A percentile compares a stretch with the other conserved stretches of the same genome.
Evolutionary conservation across 2,113 vertebrate genomes (phyloP).

Genomic region (Labrus mixtus): DNA sequence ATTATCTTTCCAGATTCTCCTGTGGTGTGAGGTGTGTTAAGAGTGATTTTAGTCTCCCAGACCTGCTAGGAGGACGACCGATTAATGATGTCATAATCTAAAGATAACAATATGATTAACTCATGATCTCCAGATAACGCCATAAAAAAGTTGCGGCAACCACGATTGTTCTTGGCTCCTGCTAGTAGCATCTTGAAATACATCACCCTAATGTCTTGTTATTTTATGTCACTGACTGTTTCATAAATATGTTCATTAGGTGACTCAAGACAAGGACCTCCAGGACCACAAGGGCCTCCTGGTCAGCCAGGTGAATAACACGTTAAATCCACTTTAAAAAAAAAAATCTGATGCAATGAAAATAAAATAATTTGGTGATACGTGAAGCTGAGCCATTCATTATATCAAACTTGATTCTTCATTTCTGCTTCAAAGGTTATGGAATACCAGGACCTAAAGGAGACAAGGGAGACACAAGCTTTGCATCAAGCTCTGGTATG

Average conservation of each 20-base stretch:
- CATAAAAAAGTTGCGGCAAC: too few species aligned
- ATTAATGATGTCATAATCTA: too few species aligned
- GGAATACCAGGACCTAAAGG: slow-evolving; percentile 87
- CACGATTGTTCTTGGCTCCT: not conserved
- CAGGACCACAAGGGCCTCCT: slow-evolving; percentile 88
- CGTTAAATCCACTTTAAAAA: too few species aligned
- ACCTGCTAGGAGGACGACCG: too few species aligned
- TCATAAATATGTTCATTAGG: slow-evolving; percentile 51
- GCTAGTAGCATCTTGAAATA: not conserved
- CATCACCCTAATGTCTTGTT: not conserved
- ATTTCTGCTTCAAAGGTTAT: slow-evolving; percentile 82
- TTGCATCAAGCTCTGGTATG: slow-evolving; percentile 86
- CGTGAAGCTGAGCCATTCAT: not conserved
- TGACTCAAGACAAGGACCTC: slow-evolving; percentile 79
- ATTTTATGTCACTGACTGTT: slow-evolving; percentile 10
- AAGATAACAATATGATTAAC: not conserved
- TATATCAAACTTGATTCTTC: not conserved
- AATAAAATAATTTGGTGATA: not conserved
- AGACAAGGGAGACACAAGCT: slow-evolving; percentile 83
- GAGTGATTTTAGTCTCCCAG: too few species aligned
- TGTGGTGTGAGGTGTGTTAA: too few species aligned
- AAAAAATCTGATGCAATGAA: too few species aligned
- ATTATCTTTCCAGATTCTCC: too few species aligned
- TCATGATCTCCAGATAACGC: not conserved
- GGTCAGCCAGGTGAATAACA: slow-evolving; percentile 67